Base-by-base conservation (phyloP, 1,140 invertebrate genomes). In the Drosophila ficusphila region DNA sequence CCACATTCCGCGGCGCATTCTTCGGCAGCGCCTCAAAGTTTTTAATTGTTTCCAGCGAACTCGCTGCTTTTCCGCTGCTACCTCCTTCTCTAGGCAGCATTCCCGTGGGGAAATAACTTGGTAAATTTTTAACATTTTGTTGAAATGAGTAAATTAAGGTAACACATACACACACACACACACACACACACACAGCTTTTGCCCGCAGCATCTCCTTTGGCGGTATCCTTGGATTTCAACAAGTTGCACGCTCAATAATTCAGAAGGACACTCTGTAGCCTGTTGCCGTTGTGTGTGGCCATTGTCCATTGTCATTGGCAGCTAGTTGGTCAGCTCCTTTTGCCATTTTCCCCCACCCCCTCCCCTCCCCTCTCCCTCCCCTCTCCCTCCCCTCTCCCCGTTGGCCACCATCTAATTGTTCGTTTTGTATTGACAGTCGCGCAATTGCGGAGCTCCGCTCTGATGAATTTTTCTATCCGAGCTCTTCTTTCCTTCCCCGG, bases 201-300 rank as follows among this genome's bases (percentile, higher is more conserved):
- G 53, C 27, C 56, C 21, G 33, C 56, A 23, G 61, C 23, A 39
- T 44, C 34, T 34, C 38, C 44, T 51, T 67, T 34, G 31, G 42
- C 64, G 65, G 52, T 62, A 86, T 86, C 76, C 81, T 81, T 86
- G 82, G 64, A 67, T 65, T 77, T 67, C 73, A 86, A 88, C 82
- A 88, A 88, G 82, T 88, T 88, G 69, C 47, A 42, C 57, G 62
- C 68, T 88, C 73, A 88, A 85, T 82, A 88, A 88, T 88, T 82
- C 68, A 88, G 76, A 77, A 88, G 68, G 81, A 82, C 82, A 41
- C 52, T 44, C 52, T 44, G 61, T 53, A 31, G 39, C 79, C 79
- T 60, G 79, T 52, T 76, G 60, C 41, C 78, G 33, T 58, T 51
- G 31, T 49, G 25, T 21, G 29, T 29, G 33, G 29, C 46, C 29